These are phyloP conservation scores for Acleris cristana DNA, from an alignment of 2,888 invertebrate genomes.

Conservation along the genomic window DNA sequence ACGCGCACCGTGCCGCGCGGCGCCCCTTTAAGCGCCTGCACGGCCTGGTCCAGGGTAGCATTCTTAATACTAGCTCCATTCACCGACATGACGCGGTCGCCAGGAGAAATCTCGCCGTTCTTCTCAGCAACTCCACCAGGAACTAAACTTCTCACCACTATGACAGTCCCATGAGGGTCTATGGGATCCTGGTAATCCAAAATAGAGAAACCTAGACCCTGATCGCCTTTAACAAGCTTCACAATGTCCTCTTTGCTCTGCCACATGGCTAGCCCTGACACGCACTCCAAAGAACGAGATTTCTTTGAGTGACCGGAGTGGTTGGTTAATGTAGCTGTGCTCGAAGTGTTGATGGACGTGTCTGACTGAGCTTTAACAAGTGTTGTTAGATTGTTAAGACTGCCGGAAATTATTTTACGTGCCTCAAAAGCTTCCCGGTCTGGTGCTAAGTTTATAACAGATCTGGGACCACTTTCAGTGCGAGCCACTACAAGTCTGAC, in stretches of 20 bases:
- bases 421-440: constrained; percentile 92
- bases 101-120: constrained; percentile 97
- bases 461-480: constrained; percentile 86
- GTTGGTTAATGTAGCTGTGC: constrained; percentile 91
- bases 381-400: constrained; percentile 91
- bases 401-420: constrained; percentile 92
- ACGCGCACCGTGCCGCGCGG: constrained; percentile 94
- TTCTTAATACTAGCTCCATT: constrained; percentile 96
- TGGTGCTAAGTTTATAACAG: constrained; percentile 90
- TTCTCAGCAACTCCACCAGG: constrained; percentile 99
- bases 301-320: constrained; percentile 87
- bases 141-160: constrained; percentile 98
- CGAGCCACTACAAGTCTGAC: constrained; percentile 96
- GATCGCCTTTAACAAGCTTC: constrained; percentile 95
- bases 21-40: constrained; percentile 97
- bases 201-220: constrained; percentile 99
- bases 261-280: constrained; percentile 98
- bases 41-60: constrained; percentile 96
- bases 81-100: constrained; percentile 96
- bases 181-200: constrained; percentile 99
- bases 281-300: constrained; percentile 97
- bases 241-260: constrained; percentile 96
- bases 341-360: constrained; percentile 94
- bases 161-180: constrained; percentile 97
- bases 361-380: constrained; percentile 98